Evolutionary conservation across 2,113 vertebrate genomes (phyloP).

Genomic region (Microcebus griseorufus): DNA sequence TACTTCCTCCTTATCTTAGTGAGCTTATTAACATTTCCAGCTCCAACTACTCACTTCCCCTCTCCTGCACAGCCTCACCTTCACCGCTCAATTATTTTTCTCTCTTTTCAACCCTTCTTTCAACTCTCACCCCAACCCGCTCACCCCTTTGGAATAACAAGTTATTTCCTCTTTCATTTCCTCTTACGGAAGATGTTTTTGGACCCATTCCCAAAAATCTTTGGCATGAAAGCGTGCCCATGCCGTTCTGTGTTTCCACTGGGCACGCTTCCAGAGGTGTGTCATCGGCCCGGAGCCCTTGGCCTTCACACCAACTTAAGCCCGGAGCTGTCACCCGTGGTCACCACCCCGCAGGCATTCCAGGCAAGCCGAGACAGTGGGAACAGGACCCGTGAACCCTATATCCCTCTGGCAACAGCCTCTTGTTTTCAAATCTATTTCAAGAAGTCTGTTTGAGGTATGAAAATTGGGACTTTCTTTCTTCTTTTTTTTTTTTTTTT

Average conservation of each 20-base stretch:
- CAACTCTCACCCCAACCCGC: conserved; percentile 80
- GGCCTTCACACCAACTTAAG: conserved; percentile 23
- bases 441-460: conserved; percentile 50
- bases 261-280: conserved; percentile 85
- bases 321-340: conserved; percentile 61
- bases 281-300: conserved; percentile 68
- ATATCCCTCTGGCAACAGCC: neutral
- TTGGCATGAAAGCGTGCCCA: conserved; percentile 84
- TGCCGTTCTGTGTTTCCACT: conserved; percentile 82
- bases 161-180: conserved; percentile 89
- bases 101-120: conserved; percentile 78
- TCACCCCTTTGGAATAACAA: conserved; percentile 84
- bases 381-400: neutral
- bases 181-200: conserved; percentile 89
- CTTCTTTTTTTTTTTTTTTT: neutral
- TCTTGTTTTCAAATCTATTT: conserved; percentile 69
- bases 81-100: conserved; percentile 78
- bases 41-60: conserved; percentile 62
- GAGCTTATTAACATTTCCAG: conserved; percentile 76
- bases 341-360: neutral
- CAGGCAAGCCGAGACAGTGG: neutral
- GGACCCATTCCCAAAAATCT: conserved; percentile 87
- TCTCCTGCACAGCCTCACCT: conserved; percentile 68
- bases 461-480: conserved; percentile 50
- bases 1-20: conserved; percentile 80